Evolutionary conservation across 92 coral and sea anemone genomes (phyloP), one percentile per base, ranked within the genome.

Genomic region (Palythoa grandis): DNA sequence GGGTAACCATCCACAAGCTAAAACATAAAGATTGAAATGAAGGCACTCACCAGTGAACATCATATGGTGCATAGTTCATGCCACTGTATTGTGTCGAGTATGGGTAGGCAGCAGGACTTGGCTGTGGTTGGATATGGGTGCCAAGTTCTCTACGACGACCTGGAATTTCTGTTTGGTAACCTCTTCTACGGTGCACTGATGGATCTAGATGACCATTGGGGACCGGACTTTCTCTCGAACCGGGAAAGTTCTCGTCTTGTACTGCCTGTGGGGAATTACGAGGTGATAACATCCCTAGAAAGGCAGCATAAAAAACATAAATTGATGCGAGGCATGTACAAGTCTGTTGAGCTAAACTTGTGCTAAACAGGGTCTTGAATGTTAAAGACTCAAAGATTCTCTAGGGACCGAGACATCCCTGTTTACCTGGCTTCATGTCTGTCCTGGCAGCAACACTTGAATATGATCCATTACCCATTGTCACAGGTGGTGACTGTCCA

Each of bases 221-320:
- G 75, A 83, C 85, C 22, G 52, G 60, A 82, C 90, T 67, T 87
- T 87, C 90, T 85, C 77, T 86, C 83, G 88, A 82, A 61, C 92
- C 92, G 74, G 78, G 67, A 78, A 91, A 76, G 79, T 87, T 88
- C 82, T 97, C 99, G n/a, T 97, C 99, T 78, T 97, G 97, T 57
- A 94, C 90, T 15, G 98, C 93, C 78, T 93, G 92, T 16, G 99
- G 99, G 22, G 99, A 97, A 77, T 87, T 93, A 67, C 99, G 93
- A 37, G 99, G 98, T 87, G 99, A 85, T 2, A 94, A 76, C 53
- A 91, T 76, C n/a, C 91, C 93, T 93, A 40, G 23, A 29, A 39
- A 52, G 24, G 39, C 19, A 52, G 38, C 10, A 63, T 22, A 24
- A 19, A 8, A 20, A 7, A 69, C 19, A 25, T 24, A 3, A 69